These are phyloP conservation scores for Cheirogaleus major DNA, from an alignment of 2,797 vertebrate species.

Conservation along the genomic window DNA sequence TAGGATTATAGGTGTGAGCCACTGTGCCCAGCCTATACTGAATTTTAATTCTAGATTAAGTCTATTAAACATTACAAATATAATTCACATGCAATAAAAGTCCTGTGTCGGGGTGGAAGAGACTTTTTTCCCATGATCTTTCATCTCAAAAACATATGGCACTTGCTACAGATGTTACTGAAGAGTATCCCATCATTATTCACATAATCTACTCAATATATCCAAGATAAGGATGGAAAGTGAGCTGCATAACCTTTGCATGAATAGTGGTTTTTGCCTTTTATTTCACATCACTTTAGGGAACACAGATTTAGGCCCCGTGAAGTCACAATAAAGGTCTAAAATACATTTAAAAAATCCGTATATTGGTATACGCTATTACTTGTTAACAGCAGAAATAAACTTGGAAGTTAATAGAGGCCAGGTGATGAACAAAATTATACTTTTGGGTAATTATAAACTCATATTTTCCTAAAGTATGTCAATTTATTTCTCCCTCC, in stretches of 20 bases:
- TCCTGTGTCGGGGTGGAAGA: not conserved
- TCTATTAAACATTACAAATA: slow-evolving; percentile 31
- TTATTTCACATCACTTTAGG: not conserved
- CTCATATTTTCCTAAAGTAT: not conserved
- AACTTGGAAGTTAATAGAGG: not conserved
- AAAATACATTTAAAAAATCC: not conserved
- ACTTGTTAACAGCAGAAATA: not conserved
- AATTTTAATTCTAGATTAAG: not conserved
- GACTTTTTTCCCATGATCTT: not conserved
- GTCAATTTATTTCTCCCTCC: not conserved
- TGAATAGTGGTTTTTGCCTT: not conserved
- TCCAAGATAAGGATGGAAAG: not conserved
- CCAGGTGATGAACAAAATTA: not conserved
- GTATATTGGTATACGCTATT: not conserved
- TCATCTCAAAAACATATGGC: not conserved
- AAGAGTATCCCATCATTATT: not conserved
- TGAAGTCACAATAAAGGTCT: not conserved
- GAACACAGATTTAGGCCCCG: not conserved
- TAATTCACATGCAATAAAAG: not conserved
- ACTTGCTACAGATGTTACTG: not conserved
- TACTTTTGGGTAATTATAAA: not conserved
- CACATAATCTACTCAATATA: not conserved
- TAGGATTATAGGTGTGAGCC: no score
- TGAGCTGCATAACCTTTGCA: not conserved
- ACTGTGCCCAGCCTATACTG: not conserved